These are phyloP conservation scores for Distichodus sexfasciatus DNA, from an alignment of 2,797 vertebrate genomes.

Conservation along the genomic window DNA sequence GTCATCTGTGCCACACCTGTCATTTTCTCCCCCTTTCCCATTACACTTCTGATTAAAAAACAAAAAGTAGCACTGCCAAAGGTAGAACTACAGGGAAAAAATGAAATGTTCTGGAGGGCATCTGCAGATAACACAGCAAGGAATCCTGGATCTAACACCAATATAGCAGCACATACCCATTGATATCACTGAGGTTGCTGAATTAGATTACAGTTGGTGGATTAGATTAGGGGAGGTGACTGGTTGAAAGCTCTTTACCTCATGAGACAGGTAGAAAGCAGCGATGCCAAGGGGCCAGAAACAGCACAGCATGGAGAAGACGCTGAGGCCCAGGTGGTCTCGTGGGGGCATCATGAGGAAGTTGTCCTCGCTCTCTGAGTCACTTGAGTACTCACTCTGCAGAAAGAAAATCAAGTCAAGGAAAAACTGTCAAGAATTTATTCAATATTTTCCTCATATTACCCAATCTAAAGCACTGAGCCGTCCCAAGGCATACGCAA, in stretches of 20 bases:
- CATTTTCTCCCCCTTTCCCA: background rate
- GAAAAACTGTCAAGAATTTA: background rate
- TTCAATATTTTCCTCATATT: too few species aligned
- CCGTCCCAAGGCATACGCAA: too few species aligned
- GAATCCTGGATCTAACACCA: background rate
- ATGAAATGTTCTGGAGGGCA: background rate
- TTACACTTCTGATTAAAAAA: background rate
- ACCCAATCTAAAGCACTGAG: too few species aligned
- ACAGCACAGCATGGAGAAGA: conserved; percentile 97
- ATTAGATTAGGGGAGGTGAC: background rate
- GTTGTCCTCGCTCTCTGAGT: conserved; percentile 91
- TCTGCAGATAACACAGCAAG: background rate
- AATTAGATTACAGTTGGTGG: background rate
- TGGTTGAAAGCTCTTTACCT: conserved; percentile 73
- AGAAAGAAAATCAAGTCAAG: conserved; percentile 39
- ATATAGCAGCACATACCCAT: background rate
- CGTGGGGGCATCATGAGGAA: conserved; percentile 91
- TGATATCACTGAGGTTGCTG: background rate
- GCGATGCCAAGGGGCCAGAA: conserved; percentile 95
- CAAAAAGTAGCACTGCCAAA: background rate
- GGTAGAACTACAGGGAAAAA: too few species aligned
- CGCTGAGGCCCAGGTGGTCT: conserved; percentile 91
- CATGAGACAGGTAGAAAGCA: conserved; percentile 91
- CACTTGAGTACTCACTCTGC: conserved; percentile 89
- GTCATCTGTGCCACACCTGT: background rate